phyloP scores from a whole-genome alignment of 2,797 vertebrate species.

The Babyrousa celebensis region DNA sequence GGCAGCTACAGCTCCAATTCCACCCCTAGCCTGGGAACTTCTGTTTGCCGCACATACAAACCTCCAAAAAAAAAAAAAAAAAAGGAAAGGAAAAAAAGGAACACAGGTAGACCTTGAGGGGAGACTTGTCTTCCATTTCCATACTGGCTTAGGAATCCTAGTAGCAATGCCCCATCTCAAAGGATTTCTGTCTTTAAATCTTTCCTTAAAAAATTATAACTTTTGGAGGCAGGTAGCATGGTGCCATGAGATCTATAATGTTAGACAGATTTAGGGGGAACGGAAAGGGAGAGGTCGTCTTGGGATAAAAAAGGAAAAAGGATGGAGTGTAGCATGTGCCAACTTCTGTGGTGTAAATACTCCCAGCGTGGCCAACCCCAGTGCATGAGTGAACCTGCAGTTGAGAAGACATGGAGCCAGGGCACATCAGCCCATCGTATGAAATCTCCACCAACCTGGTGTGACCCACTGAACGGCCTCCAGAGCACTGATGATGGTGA shows the following conservation, averaged over 20 bases:
- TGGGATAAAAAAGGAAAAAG: neutral
- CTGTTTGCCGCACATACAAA: no score
- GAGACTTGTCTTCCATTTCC: neutral
- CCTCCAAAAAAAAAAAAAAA: no score
- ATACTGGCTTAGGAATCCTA: neutral
- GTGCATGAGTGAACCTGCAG: neutral
- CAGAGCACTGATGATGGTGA: neutral
- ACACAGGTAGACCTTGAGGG: neutral
- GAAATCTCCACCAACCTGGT: rapidly evolving
- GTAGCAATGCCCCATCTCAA: neutral
- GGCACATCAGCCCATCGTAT: rapidly evolving
- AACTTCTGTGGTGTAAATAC: neutral
- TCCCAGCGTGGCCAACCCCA: neutral
- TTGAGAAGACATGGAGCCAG: rapidly evolving
- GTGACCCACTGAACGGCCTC: no score
- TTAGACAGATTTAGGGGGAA: neutral
- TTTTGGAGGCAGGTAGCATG: neutral
- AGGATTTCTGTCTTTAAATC: neutral
- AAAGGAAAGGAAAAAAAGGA: no score
- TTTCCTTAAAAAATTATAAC: neutral
- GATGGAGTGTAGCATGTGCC: no score
- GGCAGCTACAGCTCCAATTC: no score
- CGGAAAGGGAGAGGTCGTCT: neutral
- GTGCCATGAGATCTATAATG: neutral
- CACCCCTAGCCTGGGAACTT: no score